Conservation (phyloP, 2,888 invertebrate species). For the Branchinecta sandiegonensis region DNA sequence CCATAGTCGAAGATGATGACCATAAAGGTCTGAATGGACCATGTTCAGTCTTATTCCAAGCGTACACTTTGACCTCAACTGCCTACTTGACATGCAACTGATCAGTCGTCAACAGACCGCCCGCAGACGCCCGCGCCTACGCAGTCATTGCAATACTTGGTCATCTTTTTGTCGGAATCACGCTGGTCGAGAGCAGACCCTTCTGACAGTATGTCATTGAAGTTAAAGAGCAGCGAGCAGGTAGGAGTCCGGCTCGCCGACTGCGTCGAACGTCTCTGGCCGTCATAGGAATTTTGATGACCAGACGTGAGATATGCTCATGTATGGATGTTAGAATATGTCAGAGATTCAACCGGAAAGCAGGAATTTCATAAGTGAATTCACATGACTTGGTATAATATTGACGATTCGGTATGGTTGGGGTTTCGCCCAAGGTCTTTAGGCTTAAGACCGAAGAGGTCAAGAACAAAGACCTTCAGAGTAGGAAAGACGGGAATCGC, state of each 20-base stretch:
- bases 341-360: constrained; percentile 11
- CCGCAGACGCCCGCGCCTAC: neutral
- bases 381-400: constrained; percentile 14
- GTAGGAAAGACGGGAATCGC: too few relatives aligned
- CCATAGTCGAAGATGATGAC: too few relatives aligned
- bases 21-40: too few relatives aligned
- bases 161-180: constrained; percentile 14
- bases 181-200: constrained; percentile 5
- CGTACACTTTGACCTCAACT: neutral
- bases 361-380: neutral
- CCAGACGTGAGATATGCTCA: constrained; percentile 15
- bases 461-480: too few relatives aligned
- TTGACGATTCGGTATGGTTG: constrained; percentile 5
- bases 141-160: constrained; percentile 4
- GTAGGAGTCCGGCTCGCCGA: constrained; percentile 9
- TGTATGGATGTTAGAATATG: neutral
- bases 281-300: constrained; percentile 16
- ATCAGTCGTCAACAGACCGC: constrained; percentile 15
- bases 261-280: constrained; percentile 10
- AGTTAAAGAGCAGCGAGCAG: constrained; percentile 6
- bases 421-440: neutral
- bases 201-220: constrained; percentile 16
- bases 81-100: constrained; percentile 12
- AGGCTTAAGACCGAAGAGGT: too few relatives aligned
- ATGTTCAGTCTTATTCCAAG: too few relatives aligned